phyloP scores from a whole-genome alignment of 1,140 invertebrate species.

The Trichonephila inaurata region DNA sequence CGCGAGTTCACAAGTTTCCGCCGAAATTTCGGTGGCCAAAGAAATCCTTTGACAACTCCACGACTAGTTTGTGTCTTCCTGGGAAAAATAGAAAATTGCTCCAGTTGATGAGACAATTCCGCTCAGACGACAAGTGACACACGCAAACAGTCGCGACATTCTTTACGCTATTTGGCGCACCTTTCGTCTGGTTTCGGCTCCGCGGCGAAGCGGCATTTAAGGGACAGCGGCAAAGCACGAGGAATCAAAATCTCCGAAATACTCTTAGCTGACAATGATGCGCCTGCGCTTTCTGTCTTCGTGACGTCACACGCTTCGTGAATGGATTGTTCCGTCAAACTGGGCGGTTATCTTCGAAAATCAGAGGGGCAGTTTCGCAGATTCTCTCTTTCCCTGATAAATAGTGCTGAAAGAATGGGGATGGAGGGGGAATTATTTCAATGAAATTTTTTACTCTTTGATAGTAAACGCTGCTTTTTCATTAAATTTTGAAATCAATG shows the following conservation, averaged over 20 bases:
- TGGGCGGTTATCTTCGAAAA: conserved; percentile 36
- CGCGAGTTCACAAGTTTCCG: neutral
- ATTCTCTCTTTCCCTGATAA: neutral
- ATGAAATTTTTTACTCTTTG: neutral
- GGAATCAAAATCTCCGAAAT: conserved; percentile 20
- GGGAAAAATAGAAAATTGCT: neutral
- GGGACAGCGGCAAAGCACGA: conserved; percentile 12
- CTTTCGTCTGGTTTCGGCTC: conserved; percentile 6
- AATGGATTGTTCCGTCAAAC: conserved; percentile 45
- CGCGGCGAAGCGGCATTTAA: conserved; percentile 15
- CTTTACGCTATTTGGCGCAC: neutral
- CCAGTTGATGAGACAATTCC: neutral
- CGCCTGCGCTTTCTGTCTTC: conserved; percentile 6
- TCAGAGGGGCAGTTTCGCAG: neutral
- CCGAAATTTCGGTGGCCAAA: neutral
- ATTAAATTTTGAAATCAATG: no score
- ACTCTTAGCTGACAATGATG: neutral
- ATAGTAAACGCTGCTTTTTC: no score
- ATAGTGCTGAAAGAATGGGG: neutral
- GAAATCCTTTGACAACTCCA: neutral
- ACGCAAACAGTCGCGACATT: neutral
- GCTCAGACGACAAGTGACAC: neutral
- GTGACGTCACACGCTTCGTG: conserved; percentile 42
- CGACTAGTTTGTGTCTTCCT: no score
- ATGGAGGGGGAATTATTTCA: neutral